Evolutionary conservation across 2,888 invertebrate species (phyloP), one percentile per base, ranked within the genome.

Genomic region (Drosophila emarginata): DNA sequence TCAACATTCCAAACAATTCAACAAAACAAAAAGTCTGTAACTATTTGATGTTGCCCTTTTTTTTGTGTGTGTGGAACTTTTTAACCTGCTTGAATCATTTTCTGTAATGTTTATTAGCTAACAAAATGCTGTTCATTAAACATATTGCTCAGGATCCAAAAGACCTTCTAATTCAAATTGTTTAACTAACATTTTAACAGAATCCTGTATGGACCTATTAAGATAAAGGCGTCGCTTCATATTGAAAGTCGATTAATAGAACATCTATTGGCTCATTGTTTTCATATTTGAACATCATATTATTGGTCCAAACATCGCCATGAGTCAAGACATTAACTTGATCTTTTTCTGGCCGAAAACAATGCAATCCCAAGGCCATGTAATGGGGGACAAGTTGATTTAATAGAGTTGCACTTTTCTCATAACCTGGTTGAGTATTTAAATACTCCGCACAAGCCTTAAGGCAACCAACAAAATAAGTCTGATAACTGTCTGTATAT

Each of bases 291-390:
- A 89, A 89, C 86, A 91, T 89, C n/a, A 88, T 76, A 75, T 91
- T 91, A 70, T 90, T 90, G 2, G 81, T 85, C 90, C 91, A 91
- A 32, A 90, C 71, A 75, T 91, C 91, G 12, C 91, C 91, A 74
- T 91, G 91, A 21, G 86, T 81, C 51, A 91, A 64, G 0, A 88
- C 89, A 77, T 90, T 90, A 0, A 90, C 65, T 64, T 89, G 83
- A 14, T 74, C 56, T 0, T 61, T 14, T 11, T 71, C 72, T 11
- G 87, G 72, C 56, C 85, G 82, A 61, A 89, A 89, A n/a, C 87
- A 88, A 36, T 75, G 76, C 53, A 86, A 77, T 14, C 83, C 81
- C 32, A 87, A 65, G 64, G 88, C 86, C 87, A 89, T 88, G 12
- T 89, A 77, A 26, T 79, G 53, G 0, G 85, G 77, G 2, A 72